Evolutionary conservation across 2,797 vertebrate species (phyloP).

Genomic region (Enteromius unitaeniatus): DNA sequence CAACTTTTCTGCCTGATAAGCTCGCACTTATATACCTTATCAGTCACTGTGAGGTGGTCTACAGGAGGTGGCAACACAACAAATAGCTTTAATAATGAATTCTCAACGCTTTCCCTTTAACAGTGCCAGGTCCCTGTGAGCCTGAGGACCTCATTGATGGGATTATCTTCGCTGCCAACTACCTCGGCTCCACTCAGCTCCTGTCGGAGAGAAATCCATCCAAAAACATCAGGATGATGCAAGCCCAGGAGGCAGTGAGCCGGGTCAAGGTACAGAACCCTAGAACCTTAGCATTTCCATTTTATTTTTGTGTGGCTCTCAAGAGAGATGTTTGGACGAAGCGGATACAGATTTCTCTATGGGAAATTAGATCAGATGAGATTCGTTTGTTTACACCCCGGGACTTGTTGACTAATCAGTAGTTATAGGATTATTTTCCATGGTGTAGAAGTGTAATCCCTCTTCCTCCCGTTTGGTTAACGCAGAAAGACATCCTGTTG

Average conservation of each 20-base stretch:
- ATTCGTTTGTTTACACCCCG: conserved; percentile 63
- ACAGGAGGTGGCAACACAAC: conserved; percentile 39
- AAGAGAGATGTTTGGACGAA: conserved; percentile 1
- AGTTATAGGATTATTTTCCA: conserved; percentile 55
- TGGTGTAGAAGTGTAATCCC: conserved; percentile 46
- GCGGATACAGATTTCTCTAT: conserved; percentile 32
- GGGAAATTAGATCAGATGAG: conserved; percentile 48
- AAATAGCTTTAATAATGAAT: conserved; percentile 48
- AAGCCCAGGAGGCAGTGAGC: conserved; percentile 97
- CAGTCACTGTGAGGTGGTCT: conserved; percentile 21
- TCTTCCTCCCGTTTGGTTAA: conserved; percentile 43
- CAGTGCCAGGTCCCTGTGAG: conserved; percentile 98
- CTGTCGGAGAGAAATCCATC: conserved; percentile 97
- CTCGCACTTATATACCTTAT: conserved; percentile 35
- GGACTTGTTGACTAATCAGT: conserved; percentile 58
- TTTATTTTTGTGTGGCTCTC: conserved; percentile 17
- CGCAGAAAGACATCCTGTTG: conserved; percentile 39
- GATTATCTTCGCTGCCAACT: conserved; percentile 99
- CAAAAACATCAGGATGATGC: conserved; percentile 99
- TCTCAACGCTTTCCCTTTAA: conserved; percentile 39
- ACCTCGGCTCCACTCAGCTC: conserved; percentile 97
- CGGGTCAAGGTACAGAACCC: conserved; percentile 90
- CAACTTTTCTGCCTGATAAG: conserved; percentile 32
- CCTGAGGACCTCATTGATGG: conserved; percentile 98
- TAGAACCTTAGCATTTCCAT: conserved; percentile 10